Evolutionary conservation across 1,140 invertebrate genomes (phyloP).

Genomic region (Paraescarpia echinospica): DNA sequence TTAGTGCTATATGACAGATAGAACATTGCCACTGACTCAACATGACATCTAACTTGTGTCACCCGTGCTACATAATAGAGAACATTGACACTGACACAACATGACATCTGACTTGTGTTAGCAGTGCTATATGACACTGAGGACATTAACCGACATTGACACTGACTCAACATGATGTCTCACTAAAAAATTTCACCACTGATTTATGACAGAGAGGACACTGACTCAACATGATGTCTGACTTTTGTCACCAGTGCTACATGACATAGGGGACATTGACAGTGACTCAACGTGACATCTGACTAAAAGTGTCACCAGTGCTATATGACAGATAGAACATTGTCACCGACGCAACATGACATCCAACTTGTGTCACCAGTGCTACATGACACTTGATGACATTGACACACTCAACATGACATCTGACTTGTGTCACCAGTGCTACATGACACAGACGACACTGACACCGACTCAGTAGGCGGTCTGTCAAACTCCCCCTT

Average conservation of each 20-base stretch:
- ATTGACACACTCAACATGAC: too few relatives aligned
- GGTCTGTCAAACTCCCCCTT: not conserved
- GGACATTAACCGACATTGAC: too few relatives aligned
- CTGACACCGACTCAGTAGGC: not conserved
- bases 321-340: not conserved
- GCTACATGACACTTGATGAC: not conserved
- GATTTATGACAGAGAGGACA: not conserved
- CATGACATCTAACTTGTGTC: too few relatives aligned
- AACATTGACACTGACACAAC: too few relatives aligned
- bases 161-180: too few relatives aligned
- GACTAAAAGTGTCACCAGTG: too few relatives aligned
- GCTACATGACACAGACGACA: not conserved
- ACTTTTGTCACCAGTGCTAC: not conserved
- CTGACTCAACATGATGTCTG: not conserved
- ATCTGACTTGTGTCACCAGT: too few relatives aligned
- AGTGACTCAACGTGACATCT: too few relatives aligned
- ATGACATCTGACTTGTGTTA: too few relatives aligned
- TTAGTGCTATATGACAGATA: not conserved
- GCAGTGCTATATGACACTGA: too few relatives aligned
- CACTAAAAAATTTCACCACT: too few relatives aligned
- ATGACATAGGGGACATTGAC: not conserved
- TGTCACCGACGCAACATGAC: not conserved
- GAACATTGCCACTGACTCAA: not conserved
- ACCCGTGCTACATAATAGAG: not conserved
- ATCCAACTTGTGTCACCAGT: not conserved